Percentiles rank a stretch among this genome's conserved stretches.
Conservation (phyloP, 2,888 invertebrate species). For the Acanthacorydalis orientalis region DNA sequence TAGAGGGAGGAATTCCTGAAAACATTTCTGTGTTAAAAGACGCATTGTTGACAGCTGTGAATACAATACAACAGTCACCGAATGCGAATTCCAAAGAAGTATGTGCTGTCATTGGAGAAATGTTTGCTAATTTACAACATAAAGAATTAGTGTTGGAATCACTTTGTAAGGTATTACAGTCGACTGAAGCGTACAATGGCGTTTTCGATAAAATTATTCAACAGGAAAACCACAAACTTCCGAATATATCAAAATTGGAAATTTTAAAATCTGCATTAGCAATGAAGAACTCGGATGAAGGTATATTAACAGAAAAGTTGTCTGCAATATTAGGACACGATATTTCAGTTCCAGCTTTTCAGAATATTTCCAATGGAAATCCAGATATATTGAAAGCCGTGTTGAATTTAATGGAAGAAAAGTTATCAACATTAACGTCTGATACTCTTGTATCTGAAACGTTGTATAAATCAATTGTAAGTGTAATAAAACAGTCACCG, state of each 20-base stretch:
- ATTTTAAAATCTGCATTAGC: slow-evolving; percentile 39
- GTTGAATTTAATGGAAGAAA: too few relatives aligned
- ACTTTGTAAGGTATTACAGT: slow-evolving; percentile 20
- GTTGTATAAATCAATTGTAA: too few relatives aligned
- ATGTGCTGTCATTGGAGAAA: slow-evolving; percentile 20
- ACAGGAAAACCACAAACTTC: slow-evolving; percentile 25
- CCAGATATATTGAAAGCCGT: slow-evolving; percentile 33
- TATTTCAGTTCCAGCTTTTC: slow-evolving; percentile 39
- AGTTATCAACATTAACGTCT: too few relatives aligned
- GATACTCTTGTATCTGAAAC: too few relatives aligned
- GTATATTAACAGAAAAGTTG: slow-evolving; percentile 44
- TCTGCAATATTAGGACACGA: slow-evolving; percentile 45
- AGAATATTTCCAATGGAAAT: slow-evolving; percentile 43
- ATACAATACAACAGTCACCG: slow-evolving; percentile 24
- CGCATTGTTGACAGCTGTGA: slow-evolving; percentile 23
- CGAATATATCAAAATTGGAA: slow-evolving; percentile 41
- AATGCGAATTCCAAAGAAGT: slow-evolving; percentile 24
- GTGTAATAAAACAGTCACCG: too few relatives aligned
- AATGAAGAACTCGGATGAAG: slow-evolving; percentile 32
- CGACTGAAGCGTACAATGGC: slow-evolving; percentile 21
- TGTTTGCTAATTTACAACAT: slow-evolving; percentile 19
- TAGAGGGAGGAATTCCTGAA: not conserved
- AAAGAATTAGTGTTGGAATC: slow-evolving; percentile 18
- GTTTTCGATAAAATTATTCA: slow-evolving; percentile 13
- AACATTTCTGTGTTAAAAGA: slow-evolving; percentile 19